phyloP scores from a whole-genome alignment of 2,113 vertebrate species.

The Bubo scandiacus region DNA sequence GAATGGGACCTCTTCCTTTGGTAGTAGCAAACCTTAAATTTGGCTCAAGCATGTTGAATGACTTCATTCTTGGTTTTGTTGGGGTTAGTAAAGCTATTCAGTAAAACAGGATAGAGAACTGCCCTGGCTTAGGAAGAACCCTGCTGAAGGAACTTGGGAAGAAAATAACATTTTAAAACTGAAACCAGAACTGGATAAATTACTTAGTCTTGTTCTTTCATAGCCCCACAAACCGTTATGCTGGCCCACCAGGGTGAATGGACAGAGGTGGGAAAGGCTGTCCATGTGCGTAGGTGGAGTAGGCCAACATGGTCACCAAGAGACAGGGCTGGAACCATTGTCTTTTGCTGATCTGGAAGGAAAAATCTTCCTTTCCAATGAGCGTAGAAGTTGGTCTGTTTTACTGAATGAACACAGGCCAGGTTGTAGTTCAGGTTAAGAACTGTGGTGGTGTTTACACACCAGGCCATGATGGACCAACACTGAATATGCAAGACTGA shows the following conservation, averaged over 20 bases:
- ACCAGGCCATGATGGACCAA: not conserved
- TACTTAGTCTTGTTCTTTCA: not conserved
- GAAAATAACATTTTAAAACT: not conserved
- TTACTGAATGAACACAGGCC: fast-evolving
- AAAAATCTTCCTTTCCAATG: not conserved
- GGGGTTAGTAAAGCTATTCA: not conserved
- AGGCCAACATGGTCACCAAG: not conserved
- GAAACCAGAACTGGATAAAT: not conserved
- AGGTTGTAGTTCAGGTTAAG: not conserved
- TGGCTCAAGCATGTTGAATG: not conserved
- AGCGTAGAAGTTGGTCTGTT: not conserved
- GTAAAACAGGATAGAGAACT: not conserved
- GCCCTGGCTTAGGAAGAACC: not conserved
- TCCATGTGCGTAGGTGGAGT: fast-evolving
- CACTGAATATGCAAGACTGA: not conserved
- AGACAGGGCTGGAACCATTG: not conserved
- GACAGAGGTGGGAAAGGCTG: not conserved
- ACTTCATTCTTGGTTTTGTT: not conserved
- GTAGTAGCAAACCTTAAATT: not conserved
- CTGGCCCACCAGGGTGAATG: not conserved
- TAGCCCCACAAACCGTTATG: not conserved
- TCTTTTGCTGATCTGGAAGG: not conserved
- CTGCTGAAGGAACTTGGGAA: not conserved
- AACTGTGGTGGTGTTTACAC: not conserved
- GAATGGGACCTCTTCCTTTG: not conserved